phyloP scores from a whole-genome alignment of 1,140 invertebrate genomes.

The Gryllus bimaculatus region DNA sequence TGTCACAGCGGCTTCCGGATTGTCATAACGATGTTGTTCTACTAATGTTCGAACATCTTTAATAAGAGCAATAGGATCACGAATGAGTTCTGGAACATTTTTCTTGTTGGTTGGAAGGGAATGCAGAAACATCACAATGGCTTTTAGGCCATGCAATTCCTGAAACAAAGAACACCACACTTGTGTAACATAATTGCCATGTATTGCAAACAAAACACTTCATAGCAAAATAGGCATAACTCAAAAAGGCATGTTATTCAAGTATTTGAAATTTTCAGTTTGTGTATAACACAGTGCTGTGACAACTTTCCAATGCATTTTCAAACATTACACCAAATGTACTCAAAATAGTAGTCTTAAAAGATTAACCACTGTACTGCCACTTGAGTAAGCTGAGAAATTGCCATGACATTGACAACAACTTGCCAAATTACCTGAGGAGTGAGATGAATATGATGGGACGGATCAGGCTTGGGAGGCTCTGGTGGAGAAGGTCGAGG shows the following conservation, averaged over 20 bases:
- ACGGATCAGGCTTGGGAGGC: conserved; percentile 6
- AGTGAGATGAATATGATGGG: conserved; percentile 11
- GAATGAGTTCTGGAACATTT: conserved; percentile 82
- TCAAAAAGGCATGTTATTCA: background rate
- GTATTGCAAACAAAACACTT: background rate
- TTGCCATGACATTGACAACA: no score
- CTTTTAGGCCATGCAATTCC: conserved; percentile 82
- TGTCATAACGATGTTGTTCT: conserved; percentile 79
- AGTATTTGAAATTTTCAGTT: no score
- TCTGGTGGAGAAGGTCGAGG: background rate
- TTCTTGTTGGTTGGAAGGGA: conserved; percentile 80
- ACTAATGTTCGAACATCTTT: conserved; percentile 80
- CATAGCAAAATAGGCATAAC: background rate
- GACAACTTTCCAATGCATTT: no score
- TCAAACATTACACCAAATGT: no score
- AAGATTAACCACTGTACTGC: no score
- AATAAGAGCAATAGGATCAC: conserved; percentile 80
- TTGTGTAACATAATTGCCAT: background rate
- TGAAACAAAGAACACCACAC: conserved; percentile 36
- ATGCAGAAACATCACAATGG: conserved; percentile 85
- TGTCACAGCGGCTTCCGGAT: conserved; percentile 68
- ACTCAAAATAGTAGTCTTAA: no score
- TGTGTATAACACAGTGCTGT: no score
- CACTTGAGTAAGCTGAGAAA: no score
- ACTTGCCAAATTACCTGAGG: conserved; percentile 1